phyloP scores from a whole-genome alignment of 2,888 invertebrate species.

The Heliconius sara region DNA sequence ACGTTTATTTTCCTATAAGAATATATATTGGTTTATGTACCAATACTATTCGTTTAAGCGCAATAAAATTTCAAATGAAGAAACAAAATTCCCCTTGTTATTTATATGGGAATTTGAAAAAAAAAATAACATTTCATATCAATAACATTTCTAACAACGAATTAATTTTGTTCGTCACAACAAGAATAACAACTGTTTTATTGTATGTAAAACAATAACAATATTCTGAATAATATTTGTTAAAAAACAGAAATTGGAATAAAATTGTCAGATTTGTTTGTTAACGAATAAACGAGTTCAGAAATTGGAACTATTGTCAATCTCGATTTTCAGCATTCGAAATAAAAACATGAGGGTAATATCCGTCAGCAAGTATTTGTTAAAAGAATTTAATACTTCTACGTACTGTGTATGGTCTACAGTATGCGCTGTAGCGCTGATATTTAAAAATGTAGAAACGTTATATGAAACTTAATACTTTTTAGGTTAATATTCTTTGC shows the following conservation, averaged over 20 bases:
- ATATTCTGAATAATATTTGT: not conserved
- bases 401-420: not conserved
- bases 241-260: not conserved
- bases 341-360: constrained; percentile 19
- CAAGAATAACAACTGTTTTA: not conserved
- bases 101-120: too few species aligned
- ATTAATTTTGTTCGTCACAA: too few species aligned
- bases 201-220: not conserved
- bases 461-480: too few species aligned
- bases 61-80: too few species aligned
- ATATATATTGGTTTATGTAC: too few species aligned
- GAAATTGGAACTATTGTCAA: not conserved
- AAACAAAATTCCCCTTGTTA: too few species aligned
- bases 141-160: too few species aligned
- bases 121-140: too few species aligned
- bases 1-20: too few species aligned
- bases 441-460: not conserved
- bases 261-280: not conserved
- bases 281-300: not conserved
- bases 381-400: constrained; percentile 29
- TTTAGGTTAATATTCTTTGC: too few species aligned
- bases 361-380: constrained; percentile 20
- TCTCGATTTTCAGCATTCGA: constrained; percentile 3
- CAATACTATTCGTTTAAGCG: too few species aligned
- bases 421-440: not conserved